Percentiles rank a stretch among this genome's conserved stretches.
Evolutionary conservation across 2,888 invertebrate genomes (phyloP).

Genomic region (Agrilus mali): DNA sequence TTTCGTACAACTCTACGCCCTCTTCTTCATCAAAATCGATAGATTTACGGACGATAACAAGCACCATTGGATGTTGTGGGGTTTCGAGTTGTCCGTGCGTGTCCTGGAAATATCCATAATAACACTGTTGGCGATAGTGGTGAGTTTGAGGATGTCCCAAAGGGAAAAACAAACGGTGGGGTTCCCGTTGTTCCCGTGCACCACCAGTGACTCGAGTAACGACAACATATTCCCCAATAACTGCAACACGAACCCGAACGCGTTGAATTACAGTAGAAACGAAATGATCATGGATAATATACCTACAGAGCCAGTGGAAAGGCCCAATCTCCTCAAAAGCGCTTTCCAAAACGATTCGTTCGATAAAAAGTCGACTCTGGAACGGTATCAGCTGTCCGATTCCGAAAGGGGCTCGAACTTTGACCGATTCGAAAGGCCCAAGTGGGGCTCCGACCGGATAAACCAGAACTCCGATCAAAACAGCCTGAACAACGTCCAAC

Average conservation of each 20-base stretch:
- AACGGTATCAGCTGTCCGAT: constrained; percentile 47
- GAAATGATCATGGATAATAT: constrained; percentile 35
- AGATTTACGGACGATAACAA: constrained; percentile 44
- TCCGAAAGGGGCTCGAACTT: constrained; percentile 35
- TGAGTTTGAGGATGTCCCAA: constrained; percentile 52
- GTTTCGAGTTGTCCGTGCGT: constrained; percentile 75
- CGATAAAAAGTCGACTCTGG: constrained; percentile 50
- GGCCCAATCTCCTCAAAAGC: constrained; percentile 42
- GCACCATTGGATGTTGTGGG: constrained; percentile 84
- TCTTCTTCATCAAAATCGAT: constrained; percentile 47
- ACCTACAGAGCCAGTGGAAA: constrained; percentile 36
- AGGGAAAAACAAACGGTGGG: constrained; percentile 61
- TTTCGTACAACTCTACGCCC: constrained; percentile 71
- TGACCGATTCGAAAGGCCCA: constrained; percentile 43
- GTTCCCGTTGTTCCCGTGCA: constrained; percentile 69
- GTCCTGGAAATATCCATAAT: constrained; percentile 81
- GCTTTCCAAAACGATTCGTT: constrained; percentile 49
- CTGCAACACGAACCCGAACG: constrained; percentile 74
- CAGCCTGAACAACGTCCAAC: constrained; percentile 23
- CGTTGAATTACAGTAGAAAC: constrained; percentile 62
- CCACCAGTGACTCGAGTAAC: constrained; percentile 71
- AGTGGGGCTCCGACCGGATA: constrained; percentile 29
- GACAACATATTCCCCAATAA: constrained; percentile 78
- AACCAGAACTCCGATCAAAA: constrained; percentile 36
- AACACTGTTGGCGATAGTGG: constrained; percentile 74